phyloP scores from a whole-genome alignment of 2,888 invertebrate genomes.

The Macaria notata region DNA sequence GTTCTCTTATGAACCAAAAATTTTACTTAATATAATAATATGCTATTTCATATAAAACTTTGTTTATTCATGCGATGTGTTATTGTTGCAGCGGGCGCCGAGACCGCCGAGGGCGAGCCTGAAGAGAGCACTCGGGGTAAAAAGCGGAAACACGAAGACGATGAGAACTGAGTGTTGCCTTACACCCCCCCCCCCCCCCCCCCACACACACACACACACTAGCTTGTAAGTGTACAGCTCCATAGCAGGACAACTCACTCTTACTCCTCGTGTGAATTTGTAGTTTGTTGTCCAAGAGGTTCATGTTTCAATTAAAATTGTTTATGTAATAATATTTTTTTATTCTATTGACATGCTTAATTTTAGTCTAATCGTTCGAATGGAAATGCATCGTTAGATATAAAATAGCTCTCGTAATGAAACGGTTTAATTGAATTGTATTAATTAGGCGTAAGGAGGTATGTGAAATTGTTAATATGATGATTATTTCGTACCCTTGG shows the following conservation, averaged over 20 bases:
- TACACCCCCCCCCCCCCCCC: slow-evolving; percentile 72
- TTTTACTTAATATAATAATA: too few species aligned
- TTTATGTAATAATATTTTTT: slow-evolving; percentile 78
- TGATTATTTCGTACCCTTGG: slow-evolving; percentile 57
- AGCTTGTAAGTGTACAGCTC: slow-evolving; percentile 80
- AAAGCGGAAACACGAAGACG: slow-evolving; percentile 83
- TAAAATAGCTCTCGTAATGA: slow-evolving; percentile 71
- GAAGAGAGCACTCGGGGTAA: slow-evolving; percentile 83
- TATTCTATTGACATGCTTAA: slow-evolving; percentile 79
- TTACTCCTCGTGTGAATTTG: slow-evolving; percentile 56
- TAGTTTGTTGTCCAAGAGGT: slow-evolving; percentile 79
- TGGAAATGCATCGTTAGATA: slow-evolving; percentile 71
- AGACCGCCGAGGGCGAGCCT: slow-evolving; percentile 62
- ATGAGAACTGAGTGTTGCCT: slow-evolving; percentile 79
- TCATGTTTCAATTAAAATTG: slow-evolving; percentile 77
- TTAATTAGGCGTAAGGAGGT: slow-evolving; percentile 67
- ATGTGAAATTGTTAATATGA: slow-evolving; percentile 45
- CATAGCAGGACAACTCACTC: slow-evolving; percentile 77
- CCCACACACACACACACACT: too few species aligned
- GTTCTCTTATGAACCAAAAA: too few species aligned
- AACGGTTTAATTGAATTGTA: slow-evolving; percentile 57
- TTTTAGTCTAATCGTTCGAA: slow-evolving; percentile 73
- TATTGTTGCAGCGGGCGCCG: slow-evolving; percentile 60
- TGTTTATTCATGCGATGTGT: too few species aligned
- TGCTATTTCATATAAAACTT: too few species aligned